Base-by-base conservation (phyloP, 1,140 invertebrate species). In the Drosophila dunni region DNA sequence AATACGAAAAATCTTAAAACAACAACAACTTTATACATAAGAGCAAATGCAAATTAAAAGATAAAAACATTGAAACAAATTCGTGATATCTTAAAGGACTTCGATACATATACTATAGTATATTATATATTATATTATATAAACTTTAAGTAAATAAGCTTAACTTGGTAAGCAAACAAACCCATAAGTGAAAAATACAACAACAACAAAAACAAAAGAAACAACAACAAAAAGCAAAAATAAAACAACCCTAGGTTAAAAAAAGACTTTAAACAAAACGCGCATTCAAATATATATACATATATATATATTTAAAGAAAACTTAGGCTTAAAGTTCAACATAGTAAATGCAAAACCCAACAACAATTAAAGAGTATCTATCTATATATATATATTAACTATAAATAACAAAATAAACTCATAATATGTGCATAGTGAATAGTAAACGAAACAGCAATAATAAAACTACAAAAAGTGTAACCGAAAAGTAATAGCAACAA, bases 21-120 rank as follows among this genome's bases (percentile, higher is more conserved):
- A 29, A 29, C 56, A 74, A 86, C 75, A 82, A 86, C 83, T 86
- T 86, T 88, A 88, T 75, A 77, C 74, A 85, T 91, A 91, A 91
- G 83, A 88, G 83, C 78, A 89, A 91, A 91, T 85, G 83, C 81
- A 91, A 91, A 91, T 78, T 72, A 91, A 92, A 91, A 85, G 73
- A 90, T 85, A 91, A 91, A 91, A 91, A 91, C 91, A 92, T 92
- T 92, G 91, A 92, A 92, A 92, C 91, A 92, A 92, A 92, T 91
- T 91, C 91, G 91, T 92, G 91, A 92, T 92, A 92, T 92, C 91
- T 92, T 92, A 92, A 92, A 92, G 91, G 91, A 92, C 91, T 92
- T 92, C 91, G 91, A 92, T 92, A 92, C 91, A 92, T 92, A 91
- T 91, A 91, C 90, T 91, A 91, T 91, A 91, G 91, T 91, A 91